These are phyloP conservation scores for Pachypanchax playfairii DNA, from an alignment of 2,113 vertebrate genomes.

Conservation along the genomic window DNA sequence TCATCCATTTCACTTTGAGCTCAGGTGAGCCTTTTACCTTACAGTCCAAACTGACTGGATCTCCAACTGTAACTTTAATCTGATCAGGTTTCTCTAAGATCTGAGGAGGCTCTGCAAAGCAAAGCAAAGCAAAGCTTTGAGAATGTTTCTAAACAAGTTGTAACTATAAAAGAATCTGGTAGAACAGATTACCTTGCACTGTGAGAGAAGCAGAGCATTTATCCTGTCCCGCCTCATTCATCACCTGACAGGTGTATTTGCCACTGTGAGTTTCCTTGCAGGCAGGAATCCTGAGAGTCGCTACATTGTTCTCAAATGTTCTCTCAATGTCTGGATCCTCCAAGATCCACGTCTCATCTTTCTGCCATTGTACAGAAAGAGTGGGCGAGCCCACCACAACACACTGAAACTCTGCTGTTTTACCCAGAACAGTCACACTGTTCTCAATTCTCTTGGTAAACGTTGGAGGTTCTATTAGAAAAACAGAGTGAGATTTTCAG, in stretches of 20 bases:
- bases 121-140: constrained; percentile 40
- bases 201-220: constrained; percentile 90
- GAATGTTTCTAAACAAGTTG: background rate
- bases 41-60: constrained; percentile 93
- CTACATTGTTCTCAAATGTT: constrained; percentile 85
- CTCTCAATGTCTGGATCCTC: constrained; percentile 86
- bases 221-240: constrained; percentile 91
- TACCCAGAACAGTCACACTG: constrained; percentile 84
- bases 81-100: constrained; percentile 92
- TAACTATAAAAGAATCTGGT: constrained; percentile 47
- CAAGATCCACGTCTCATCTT: constrained; percentile 91
- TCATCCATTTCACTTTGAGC: constrained; percentile 93
- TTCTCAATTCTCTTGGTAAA: constrained; percentile 90
- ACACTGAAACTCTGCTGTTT: constrained; percentile 86
- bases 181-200: constrained; percentile 87
- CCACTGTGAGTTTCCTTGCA: constrained; percentile 86
- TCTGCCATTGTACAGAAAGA: constrained; percentile 91
- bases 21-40: constrained; percentile 93
- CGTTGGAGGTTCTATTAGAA: constrained; percentile 87
- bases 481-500: constrained; percentile 36
- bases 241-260: constrained; percentile 93
- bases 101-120: constrained; percentile 87
- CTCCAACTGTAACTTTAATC: constrained; percentile 90
- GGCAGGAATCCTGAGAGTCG: constrained; percentile 82
- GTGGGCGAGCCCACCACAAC: constrained; percentile 85